A percentile compares a stretch with the other conserved stretches of the same genome.
These are phyloP conservation scores for Nesometra sesokonis DNA, from an alignment of 35 echinoderm and acorn worm species.

Conservation along the genomic window DNA sequence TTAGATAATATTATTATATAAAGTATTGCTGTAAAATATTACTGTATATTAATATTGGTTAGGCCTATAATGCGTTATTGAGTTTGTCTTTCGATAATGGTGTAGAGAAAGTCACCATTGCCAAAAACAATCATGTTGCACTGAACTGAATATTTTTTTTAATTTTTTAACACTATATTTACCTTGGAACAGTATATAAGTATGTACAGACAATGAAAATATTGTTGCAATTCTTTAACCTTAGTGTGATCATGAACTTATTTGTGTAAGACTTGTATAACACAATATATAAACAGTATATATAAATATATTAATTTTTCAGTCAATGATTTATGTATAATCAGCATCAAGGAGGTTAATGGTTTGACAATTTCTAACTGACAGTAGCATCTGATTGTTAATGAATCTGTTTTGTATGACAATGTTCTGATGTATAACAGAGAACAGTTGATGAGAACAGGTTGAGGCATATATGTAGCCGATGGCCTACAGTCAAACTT, in stretches of 20 bases:
- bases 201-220: background rate
- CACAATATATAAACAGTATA: background rate
- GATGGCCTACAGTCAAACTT: too few relatives aligned
- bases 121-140: too few relatives aligned
- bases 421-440: background rate
- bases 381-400: background rate
- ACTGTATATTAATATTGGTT: too few relatives aligned
- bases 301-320: background rate
- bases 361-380: background rate
- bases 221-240: background rate
- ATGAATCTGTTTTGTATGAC: background rate
- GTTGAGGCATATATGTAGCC: too few relatives aligned
- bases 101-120: too few relatives aligned
- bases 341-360: background rate
- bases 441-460: background rate
- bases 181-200: background rate
- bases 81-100: too few relatives aligned
- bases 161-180: background rate
- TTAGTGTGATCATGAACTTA: too few relatives aligned
- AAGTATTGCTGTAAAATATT: too few relatives aligned
- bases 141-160: too few relatives aligned
- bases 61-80: too few relatives aligned
- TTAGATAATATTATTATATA: too few relatives aligned
- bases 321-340: background rate
- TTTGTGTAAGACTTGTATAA: background rate